Evolutionary conservation across 2,113 vertebrate species (phyloP).

Genomic region (Ivindomyrus marchei): DNA sequence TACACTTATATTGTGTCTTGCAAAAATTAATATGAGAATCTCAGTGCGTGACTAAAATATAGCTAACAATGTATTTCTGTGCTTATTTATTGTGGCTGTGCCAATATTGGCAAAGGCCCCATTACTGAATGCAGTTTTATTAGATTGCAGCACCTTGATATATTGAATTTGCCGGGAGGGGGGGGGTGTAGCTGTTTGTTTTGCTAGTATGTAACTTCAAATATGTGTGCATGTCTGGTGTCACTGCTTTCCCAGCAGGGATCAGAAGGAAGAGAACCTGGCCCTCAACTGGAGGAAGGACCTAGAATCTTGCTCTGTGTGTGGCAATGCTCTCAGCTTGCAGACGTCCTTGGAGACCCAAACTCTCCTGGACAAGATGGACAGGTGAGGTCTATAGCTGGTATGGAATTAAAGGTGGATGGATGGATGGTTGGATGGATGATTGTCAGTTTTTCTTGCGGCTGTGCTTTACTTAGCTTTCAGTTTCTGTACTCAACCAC

Average conservation of each 20-base stretch:
- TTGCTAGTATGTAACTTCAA: not conserved
- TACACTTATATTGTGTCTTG: not conserved
- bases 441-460: not conserved
- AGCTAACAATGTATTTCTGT: not conserved
- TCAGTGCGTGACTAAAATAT: not conserved
- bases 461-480: not conserved
- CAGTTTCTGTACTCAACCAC: not conserved
- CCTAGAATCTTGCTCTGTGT: slow-evolving; percentile 15
- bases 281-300: slow-evolving; percentile 11
- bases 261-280: slow-evolving; percentile 1
- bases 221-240: not conserved
- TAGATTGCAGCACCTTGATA: not conserved
- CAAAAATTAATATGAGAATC: not conserved
- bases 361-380: not conserved
- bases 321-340: slow-evolving; percentile 14
- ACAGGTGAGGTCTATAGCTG: slow-evolving; percentile 17
- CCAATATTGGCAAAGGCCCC: not conserved
- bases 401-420: not conserved
- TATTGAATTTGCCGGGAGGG: not conserved
- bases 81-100: not conserved
- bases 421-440: not conserved
- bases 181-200: not conserved
- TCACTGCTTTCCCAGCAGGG: not conserved
- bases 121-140: not conserved
- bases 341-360: slow-evolving; percentile 19